phyloP scores from a whole-genome alignment of 2,888 invertebrate species.

The Eilema caniola region DNA sequence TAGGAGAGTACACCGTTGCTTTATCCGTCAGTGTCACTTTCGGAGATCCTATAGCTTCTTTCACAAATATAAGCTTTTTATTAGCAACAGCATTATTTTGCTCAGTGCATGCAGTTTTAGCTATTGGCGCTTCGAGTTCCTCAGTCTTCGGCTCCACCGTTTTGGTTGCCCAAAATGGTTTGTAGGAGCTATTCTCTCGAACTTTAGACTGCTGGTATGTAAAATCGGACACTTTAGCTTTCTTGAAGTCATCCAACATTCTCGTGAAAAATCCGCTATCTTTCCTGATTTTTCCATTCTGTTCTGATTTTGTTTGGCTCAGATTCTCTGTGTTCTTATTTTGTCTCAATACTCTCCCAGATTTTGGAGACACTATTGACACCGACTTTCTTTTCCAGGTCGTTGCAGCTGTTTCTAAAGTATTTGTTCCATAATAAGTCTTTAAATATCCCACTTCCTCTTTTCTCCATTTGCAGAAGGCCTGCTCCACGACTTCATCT shows the following conservation, averaged over 20 bases:
- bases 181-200: constrained; percentile 69
- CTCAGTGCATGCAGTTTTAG: constrained; percentile 44
- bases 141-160: constrained; percentile 47
- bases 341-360: constrained; percentile 65
- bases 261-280: constrained; percentile 64
- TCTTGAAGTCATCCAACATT: constrained; percentile 71
- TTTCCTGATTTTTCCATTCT: constrained; percentile 31
- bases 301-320: constrained; percentile 31
- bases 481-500: constrained; percentile 66
- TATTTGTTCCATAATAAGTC: constrained; percentile 61
- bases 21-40: constrained; percentile 53
- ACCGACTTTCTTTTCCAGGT: constrained; percentile 74
- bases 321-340: constrained; percentile 37
- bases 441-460: constrained; percentile 68
- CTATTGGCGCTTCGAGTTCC: constrained; percentile 26
- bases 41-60: constrained; percentile 55
- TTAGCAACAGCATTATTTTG: constrained; percentile 53
- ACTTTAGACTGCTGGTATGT: constrained; percentile 71
- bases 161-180: constrained; percentile 77
- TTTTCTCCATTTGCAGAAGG: constrained; percentile 64
- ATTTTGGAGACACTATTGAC: constrained; percentile 75
- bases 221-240: constrained; percentile 72
- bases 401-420: constrained; percentile 57
- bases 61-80: constrained; percentile 57
- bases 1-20: constrained; percentile 33